A percentile compares a stretch with the other conserved stretches of the same genome.
Evolutionary conservation across 2,113 vertebrate species (phyloP).

Genomic region (Accipiter virgatus): DNA sequence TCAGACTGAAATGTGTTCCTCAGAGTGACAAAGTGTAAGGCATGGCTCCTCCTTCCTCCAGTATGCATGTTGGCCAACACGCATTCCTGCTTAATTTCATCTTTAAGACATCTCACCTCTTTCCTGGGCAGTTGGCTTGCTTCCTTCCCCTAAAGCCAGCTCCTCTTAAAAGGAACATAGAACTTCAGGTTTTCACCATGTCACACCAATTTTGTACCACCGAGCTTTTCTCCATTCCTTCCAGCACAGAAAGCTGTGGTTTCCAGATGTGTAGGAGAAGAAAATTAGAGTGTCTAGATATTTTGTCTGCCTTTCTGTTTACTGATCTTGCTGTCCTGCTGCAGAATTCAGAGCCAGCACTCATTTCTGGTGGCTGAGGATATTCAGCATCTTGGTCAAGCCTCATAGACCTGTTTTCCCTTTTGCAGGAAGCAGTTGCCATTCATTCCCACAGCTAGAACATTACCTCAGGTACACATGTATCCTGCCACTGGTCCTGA

Average conservation of each 20-base stretch:
- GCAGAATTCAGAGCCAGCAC: background rate
- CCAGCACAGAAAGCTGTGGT: background rate
- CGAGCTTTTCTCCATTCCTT: background rate
- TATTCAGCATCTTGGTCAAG: background rate
- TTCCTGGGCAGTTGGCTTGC: background rate
- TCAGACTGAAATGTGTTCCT: background rate
- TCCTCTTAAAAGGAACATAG: background rate
- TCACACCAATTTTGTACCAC: background rate
- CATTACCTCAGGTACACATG: fast-evolving
- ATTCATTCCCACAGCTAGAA: background rate
- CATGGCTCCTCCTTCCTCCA: background rate
- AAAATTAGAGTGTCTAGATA: background rate
- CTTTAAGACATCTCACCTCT: background rate
- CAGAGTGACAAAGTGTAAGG: background rate
- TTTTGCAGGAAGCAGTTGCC: background rate
- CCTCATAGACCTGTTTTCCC: background rate
- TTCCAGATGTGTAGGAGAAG: background rate
- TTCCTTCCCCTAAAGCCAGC: background rate
- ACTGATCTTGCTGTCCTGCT: background rate
- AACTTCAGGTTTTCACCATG: background rate
- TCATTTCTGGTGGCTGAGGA: background rate
- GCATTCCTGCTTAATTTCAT: background rate
- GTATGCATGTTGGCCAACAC: background rate
- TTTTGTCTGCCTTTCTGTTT: background rate
- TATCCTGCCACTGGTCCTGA: background rate